Percentiles rank a stretch among this genome's conserved stretches.
Conservation (phyloP, 2,113 vertebrate species). For the Rhombomys opimus region DNA sequence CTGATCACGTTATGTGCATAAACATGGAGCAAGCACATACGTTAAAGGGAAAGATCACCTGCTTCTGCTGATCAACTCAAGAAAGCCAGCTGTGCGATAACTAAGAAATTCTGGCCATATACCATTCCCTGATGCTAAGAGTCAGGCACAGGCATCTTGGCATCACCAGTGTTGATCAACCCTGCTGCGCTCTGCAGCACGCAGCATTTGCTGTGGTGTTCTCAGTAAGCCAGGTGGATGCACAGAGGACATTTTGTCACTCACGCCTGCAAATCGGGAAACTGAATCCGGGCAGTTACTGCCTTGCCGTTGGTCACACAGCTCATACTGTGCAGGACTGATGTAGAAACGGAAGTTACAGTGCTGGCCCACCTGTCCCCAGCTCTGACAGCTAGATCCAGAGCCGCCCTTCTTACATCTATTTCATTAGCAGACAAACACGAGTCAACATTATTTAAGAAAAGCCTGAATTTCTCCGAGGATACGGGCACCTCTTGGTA, state of each 20-base stretch:
- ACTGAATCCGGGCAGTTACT: neutral
- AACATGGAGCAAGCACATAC: neutral
- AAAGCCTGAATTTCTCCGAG: neutral
- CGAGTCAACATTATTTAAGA: neutral
- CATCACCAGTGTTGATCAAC: neutral
- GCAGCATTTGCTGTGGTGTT: neutral
- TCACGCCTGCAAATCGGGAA: neutral
- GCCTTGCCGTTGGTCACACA: neutral
- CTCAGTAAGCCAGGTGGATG: neutral
- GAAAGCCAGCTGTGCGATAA: neutral
- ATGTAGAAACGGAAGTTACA: neutral
- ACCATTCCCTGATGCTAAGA: neutral
- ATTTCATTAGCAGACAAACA: neutral
- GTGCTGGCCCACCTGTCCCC: neutral
- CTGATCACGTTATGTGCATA: neutral
- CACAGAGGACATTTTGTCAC: neutral
- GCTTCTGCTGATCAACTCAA: neutral
- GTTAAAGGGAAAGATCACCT: neutral
- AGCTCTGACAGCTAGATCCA: neutral
- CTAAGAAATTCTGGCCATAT: neutral
- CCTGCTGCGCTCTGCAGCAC: neutral
- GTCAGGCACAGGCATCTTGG: neutral
- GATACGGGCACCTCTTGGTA: no score
- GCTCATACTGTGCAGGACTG: neutral
- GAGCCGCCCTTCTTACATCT: neutral